phyloP scores from a whole-genome alignment of 2,113 vertebrate genomes.

The Mirza zaza region DNA sequence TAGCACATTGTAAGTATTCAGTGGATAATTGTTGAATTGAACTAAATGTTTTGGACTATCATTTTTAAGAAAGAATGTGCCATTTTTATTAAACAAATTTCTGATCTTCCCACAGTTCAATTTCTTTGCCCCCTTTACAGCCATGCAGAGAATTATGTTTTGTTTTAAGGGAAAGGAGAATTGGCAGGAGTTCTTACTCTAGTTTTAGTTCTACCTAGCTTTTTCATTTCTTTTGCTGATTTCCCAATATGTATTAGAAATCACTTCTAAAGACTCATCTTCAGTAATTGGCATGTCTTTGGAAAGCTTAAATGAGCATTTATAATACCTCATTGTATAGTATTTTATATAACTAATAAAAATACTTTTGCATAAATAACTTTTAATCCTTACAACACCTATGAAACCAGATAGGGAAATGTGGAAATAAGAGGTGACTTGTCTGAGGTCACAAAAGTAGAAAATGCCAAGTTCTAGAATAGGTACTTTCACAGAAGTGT shows the following conservation, averaged over 20 bases:
- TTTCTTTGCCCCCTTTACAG: not conserved
- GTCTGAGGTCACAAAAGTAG: not conserved
- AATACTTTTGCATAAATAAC: not conserved
- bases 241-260: not conserved
- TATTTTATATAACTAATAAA: constrained; percentile 45
- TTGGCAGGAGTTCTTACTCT: not conserved
- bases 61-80: not conserved
- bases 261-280: not conserved
- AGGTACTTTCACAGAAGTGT: not conserved
- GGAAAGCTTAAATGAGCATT: not conserved
- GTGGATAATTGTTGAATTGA: not conserved
- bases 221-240: constrained; percentile 20
- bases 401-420: constrained; percentile 1
- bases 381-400: not conserved
- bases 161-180: not conserved
- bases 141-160: not conserved
- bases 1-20: not conserved
- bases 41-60: not conserved
- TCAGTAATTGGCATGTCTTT: constrained; percentile 26
- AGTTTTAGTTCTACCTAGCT: not conserved
- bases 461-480: not conserved
- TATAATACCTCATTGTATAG: not conserved
- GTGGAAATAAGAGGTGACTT: not conserved
- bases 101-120: not conserved
- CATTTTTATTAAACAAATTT: constrained; percentile 40